Conservation (phyloP, 2,797 vertebrate genomes). For the Remorina albescens region DNA sequence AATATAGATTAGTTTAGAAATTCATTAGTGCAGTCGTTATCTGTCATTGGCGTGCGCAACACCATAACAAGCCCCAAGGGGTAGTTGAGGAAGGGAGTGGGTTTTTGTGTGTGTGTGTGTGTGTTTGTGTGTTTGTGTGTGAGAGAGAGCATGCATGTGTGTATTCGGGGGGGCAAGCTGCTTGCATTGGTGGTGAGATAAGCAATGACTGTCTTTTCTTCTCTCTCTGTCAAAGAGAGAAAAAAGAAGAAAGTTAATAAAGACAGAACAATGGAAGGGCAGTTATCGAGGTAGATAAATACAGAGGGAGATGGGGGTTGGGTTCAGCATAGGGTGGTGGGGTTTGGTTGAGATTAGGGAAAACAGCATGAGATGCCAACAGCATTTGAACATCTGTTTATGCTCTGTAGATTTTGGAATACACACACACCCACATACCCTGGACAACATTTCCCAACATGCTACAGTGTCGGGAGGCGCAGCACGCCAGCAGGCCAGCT, state of each 20-base stretch:
- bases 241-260: constrained; percentile 54
- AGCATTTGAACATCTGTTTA: constrained; percentile 70
- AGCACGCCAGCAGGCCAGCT: constrained; percentile 25
- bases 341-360: constrained; percentile 22
- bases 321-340: neutral
- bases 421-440: constrained; percentile 24
- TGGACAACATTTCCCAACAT: constrained; percentile 48
- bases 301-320: constrained; percentile 38
- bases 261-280: constrained; percentile 28
- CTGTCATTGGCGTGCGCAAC: constrained; percentile 73
- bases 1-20: constrained; percentile 85
- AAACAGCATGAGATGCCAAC: constrained; percentile 60
- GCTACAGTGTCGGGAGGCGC: constrained; percentile 18
- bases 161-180: neutral
- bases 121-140: neutral
- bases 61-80: constrained; percentile 75
- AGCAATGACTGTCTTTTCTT: constrained; percentile 64
- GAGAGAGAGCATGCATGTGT: constrained; percentile 5
- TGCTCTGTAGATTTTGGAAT: constrained; percentile 33
- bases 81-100: constrained; percentile 7
- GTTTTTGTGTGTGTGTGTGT: neutral
- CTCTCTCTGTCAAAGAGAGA: constrained; percentile 48
- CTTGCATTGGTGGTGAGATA: constrained; percentile 52
- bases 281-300: constrained; percentile 35
- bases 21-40: constrained; percentile 83